Evolutionary conservation across 1,140 invertebrate species (phyloP).

Genomic region (Asobara japonica): DNA sequence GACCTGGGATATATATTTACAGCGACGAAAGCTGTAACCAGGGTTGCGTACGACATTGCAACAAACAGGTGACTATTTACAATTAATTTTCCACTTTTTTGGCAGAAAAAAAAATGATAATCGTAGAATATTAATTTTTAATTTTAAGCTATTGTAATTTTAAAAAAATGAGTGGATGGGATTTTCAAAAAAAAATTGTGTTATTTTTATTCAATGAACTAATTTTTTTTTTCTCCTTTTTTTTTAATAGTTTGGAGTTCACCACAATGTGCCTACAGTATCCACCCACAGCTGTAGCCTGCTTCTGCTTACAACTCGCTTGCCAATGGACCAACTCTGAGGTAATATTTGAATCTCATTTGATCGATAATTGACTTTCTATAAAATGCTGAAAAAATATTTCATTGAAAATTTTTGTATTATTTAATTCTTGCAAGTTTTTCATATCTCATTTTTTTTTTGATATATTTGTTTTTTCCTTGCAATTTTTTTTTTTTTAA

Average conservation of each 20-base stretch:
- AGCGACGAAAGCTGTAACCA: constrained; percentile 94
- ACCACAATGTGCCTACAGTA: constrained; percentile 98
- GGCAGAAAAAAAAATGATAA: neutral
- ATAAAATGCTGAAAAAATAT: too few species aligned
- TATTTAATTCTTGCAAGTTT: constrained; percentile 25
- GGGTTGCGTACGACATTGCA: constrained; percentile 98
- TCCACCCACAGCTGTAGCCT: constrained; percentile 93
- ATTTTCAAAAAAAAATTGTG: neutral
- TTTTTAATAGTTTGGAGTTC: constrained; percentile 83
- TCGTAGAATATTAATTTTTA: neutral
- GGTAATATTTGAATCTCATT: too few species aligned
- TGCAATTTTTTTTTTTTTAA: too few species aligned
- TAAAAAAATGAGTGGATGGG: neutral
- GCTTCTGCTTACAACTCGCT: constrained; percentile 96
- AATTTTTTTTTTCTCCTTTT: constrained; percentile 36
- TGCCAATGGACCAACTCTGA: constrained; percentile 97
- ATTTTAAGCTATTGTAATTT: neutral
- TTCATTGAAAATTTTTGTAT: neutral
- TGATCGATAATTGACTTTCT: too few species aligned
- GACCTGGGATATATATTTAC: constrained; percentile 53
- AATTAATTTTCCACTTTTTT: constrained; percentile 15
- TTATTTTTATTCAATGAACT: neutral
- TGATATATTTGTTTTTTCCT: too few species aligned
- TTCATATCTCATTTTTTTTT: too few species aligned
- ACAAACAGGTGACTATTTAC: constrained; percentile 82